Evolutionary conservation across 1,140 invertebrate genomes (phyloP).

Genomic region (Octopus bimaculoides): DNA sequence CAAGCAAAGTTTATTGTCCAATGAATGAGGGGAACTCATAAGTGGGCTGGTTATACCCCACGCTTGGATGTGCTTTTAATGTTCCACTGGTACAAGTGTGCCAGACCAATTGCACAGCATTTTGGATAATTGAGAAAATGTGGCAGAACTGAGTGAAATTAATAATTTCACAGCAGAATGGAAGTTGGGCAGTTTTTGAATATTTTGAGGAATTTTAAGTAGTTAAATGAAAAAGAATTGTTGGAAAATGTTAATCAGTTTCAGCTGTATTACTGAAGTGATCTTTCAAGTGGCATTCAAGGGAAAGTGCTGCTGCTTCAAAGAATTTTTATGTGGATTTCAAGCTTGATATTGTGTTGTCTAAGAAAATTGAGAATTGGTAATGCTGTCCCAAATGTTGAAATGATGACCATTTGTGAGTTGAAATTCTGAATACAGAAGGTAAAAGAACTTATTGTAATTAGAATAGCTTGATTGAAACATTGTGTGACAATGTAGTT

Average conservation of each 20-base stretch:
- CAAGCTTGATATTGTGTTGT: background rate
- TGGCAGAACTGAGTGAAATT: too few species aligned
- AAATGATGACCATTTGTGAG: too few species aligned
- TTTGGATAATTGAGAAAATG: background rate
- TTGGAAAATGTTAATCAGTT: background rate
- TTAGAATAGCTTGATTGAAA: too few species aligned
- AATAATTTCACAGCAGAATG: background rate
- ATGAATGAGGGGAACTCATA: too few species aligned
- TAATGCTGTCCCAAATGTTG: background rate
- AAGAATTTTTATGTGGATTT: slow-evolving; percentile 7
- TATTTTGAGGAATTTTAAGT: background rate
- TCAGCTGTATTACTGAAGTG: background rate
- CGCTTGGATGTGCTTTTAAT: too few species aligned
- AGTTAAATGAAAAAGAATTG: background rate
- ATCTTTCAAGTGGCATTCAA: too few species aligned
- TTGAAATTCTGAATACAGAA: too few species aligned
- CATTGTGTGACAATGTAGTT: too few species aligned
- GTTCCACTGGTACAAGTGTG: background rate
- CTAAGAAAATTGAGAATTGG: background rate
- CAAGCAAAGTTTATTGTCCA: too few species aligned
- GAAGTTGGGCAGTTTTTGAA: background rate
- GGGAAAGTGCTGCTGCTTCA: background rate
- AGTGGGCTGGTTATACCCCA: too few species aligned
- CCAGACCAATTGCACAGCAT: slow-evolving; percentile 1
- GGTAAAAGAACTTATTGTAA: too few species aligned